Evolutionary conservation across 2,113 vertebrate genomes (phyloP), one percentile per base, ranked within the genome.

Genomic region (Myrmecophaga tridactyla): DNA sequence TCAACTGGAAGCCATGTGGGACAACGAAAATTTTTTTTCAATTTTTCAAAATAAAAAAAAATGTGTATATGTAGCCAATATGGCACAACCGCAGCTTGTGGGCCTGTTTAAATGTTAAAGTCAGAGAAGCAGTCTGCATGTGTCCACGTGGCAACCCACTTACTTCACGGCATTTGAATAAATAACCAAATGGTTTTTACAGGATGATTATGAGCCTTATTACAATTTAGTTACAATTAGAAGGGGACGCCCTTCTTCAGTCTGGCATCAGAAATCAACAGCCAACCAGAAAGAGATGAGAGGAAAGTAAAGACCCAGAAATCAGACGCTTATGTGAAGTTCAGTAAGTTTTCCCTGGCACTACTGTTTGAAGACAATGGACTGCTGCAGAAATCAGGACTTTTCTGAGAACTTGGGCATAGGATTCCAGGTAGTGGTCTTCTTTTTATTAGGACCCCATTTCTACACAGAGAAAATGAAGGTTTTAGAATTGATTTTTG

Each of bases 131-230:
- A 39, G 70, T 36, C 87, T 51, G 70, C 60, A 58, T 58, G 56
- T 23, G 72, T 67, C 23, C 85, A 75, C 67, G 94, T 75, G 77
- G 90, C 27, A 86, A n/a, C 29, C 53, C 67, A 43, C 9, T 81
- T 85, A 93, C n/a, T 76, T 25, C 18, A 25, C n/a, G 62, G 29
- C 23, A 70, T 56, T 90, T 95, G 85, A 25, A 65, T 90, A 95
- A 92, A 86, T 86, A 94, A 20, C 21, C 67, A 87, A 41, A 77
- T 89, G 90, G 92, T 92, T 90, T 86, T 77, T 43, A 63, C 62
- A 46, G 34, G 48, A 36, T 63, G 62, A 83, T 43, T 86, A 41
- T 51, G 69, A 96, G 20, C 56, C 78, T 89, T 56, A 14, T 65
- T 18, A n/a, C n/a, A n/a, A n/a, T n/a, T n/a, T n/a, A 46, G 20